Conservation (phyloP, 2,113 vertebrate genomes). For the Protomyctophum bolini region DNA sequence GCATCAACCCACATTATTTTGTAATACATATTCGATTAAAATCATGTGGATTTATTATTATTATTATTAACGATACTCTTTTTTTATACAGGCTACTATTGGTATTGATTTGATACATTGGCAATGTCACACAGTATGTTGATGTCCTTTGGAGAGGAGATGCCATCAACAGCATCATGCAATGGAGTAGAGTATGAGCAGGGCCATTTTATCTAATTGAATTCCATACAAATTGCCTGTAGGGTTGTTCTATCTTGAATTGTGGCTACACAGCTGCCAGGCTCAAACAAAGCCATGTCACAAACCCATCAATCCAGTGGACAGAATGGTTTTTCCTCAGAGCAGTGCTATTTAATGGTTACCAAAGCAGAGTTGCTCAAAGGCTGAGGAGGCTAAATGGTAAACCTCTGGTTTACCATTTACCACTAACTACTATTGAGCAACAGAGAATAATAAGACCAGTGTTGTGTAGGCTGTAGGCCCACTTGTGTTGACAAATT, state of each 20-base stretch:
- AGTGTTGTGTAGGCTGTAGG: not conserved
- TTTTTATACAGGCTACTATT: no score
- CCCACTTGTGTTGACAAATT: not conserved
- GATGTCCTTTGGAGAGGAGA: no score
- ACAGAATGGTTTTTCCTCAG: slow-evolving; percentile 29
- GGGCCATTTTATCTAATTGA: not conserved
- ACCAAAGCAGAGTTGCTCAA: slow-evolving; percentile 34
- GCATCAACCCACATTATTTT: no score
- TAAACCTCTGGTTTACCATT: slow-evolving; percentile 40
- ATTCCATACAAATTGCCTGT: slow-evolving; percentile 12
- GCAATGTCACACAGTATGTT: no score
- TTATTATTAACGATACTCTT: no score
- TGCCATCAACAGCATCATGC: no score
- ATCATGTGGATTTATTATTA: no score
- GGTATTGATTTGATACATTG: no score
- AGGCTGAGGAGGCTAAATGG: slow-evolving; percentile 17
- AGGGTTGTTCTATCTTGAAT: not conserved
- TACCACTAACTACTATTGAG: slow-evolving; percentile 35
- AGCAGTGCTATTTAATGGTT: slow-evolving; percentile 43
- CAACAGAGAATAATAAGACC: slow-evolving; percentile 6
- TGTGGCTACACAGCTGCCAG: slow-evolving; percentile 34
- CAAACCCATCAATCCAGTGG: slow-evolving; percentile 39
- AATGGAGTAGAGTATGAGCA: no score
- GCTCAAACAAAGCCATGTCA: slow-evolving; percentile 44
- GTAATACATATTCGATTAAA: no score